A percentile compares a stretch with the other conserved stretches of the same genome.
Evolutionary conservation across 1,140 invertebrate species (phyloP).

Genomic region (Apocrypta bakeri): DNA sequence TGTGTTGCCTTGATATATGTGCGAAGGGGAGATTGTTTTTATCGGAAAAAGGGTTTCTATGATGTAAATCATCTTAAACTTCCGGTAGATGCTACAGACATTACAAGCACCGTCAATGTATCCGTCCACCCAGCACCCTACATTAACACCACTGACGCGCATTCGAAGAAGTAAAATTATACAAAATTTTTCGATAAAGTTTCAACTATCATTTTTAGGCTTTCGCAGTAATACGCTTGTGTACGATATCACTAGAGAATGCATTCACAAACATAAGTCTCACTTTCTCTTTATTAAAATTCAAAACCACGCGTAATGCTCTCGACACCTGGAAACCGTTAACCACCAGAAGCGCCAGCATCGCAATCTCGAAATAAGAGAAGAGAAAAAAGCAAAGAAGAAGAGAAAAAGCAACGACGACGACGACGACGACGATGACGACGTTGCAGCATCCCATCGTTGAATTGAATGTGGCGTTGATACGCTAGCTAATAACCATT

Average conservation of each 20-base stretch:
- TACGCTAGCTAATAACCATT: conserved; percentile 38
- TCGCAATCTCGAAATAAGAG: background rate
- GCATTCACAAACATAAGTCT: too few species aligned
- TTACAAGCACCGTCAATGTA: too few species aligned
- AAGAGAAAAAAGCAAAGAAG: background rate
- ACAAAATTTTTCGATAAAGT: too few species aligned
- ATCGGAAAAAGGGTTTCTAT: background rate
- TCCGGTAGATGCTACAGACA: background rate
- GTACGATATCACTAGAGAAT: too few species aligned
- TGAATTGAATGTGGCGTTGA: conserved; percentile 19
- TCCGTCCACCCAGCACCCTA: too few species aligned
- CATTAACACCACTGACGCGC: too few species aligned
- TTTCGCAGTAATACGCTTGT: too few species aligned
- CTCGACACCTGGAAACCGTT: background rate
- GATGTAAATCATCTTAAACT: background rate
- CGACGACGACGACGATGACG: too few species aligned
- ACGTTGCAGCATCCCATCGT: background rate
- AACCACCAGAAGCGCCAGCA: background rate
- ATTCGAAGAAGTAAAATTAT: too few species aligned
- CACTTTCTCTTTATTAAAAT: background rate
- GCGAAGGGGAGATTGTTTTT: background rate
- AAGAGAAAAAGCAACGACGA: background rate
- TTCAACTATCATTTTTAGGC: too few species aligned
- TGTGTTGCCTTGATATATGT: background rate
- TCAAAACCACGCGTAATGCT: background rate